Conservation (phyloP, 2,113 vertebrate genomes). For the Cettia cetti region DNA sequence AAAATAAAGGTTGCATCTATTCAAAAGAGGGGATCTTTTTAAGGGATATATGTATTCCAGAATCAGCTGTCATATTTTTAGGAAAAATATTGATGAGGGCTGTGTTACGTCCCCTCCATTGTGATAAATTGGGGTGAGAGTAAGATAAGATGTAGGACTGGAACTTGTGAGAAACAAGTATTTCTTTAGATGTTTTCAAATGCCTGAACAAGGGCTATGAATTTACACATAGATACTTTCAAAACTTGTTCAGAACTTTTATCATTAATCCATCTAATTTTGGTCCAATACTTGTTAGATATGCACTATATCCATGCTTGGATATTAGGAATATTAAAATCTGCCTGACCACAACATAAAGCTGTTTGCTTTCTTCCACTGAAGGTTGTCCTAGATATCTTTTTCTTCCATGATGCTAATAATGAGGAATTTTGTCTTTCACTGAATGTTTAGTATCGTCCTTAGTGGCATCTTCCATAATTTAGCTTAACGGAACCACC, state of each 20-base stretch:
- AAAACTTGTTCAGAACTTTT: background rate
- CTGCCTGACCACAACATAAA: accelerated
- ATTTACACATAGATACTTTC: background rate
- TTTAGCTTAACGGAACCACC: background rate
- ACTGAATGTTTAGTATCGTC: background rate
- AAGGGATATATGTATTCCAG: background rate
- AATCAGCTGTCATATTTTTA: background rate
- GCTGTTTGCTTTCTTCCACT: background rate
- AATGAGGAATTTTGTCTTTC: background rate
- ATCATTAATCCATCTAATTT: background rate
- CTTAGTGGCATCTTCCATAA: background rate
- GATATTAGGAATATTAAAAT: background rate
- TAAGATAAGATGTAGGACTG: background rate
- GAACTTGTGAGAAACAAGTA: background rate
- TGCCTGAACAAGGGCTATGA: background rate
- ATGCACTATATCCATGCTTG: background rate
- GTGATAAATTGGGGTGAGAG: background rate
- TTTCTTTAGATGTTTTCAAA: background rate
- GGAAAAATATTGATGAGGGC: background rate
- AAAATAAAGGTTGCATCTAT: background rate
- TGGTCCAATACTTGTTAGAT: background rate
- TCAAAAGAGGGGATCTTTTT: background rate
- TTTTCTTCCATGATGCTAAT: background rate
- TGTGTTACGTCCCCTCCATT: background rate
- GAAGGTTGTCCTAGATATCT: background rate